Evolutionary conservation across 2,113 vertebrate species (phyloP), one percentile per base, ranked within the genome.

Genomic region (Rhinichthys klamathensis): DNA sequence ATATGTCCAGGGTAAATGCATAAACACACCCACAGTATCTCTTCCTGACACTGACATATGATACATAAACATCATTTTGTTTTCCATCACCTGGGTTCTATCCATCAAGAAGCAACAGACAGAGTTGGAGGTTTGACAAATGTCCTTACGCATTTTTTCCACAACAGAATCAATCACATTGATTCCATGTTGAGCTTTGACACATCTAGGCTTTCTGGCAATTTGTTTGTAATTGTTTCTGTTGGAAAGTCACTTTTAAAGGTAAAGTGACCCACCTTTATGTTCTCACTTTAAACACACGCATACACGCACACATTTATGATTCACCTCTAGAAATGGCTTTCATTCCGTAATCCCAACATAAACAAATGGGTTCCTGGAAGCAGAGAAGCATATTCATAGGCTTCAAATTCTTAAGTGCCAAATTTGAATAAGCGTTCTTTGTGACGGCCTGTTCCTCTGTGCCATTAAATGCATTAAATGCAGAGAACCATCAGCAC

Each of bases 1-100:
- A 72, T 73, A 72, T 58, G 23, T 83, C 65, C 67, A 69, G 63
- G 60, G 32, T 16, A 23, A 41, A 72, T 65, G 27, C 35, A 56
- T 77, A 85, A 80, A 72, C 38, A 72, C 46, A 80, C 63, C n/a
- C 51, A 11, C n/a, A 30, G 38, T 30, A 79, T 85, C 77, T 60
- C 51, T 38, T 78, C 67, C 76, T 80, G 84, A 85, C 84, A 85
- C 54, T 80, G 76, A 85, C 76, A 85, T 58, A 72, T 58, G 67
- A 73, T 73, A 41, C 76, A 85, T 85, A 79, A 80, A 80, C 84
- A 80, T 85, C 23, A 80, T 80, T 85, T 79, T 85, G 41, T 75
- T 85, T 85, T 86, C 81, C 84, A 74, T 74, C 77, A 82, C 70
- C 73, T 82, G 30, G 27, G 70, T 76, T 30, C 38, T 65, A 82